phyloP scores from a whole-genome alignment of 2,113 vertebrate species.

The Cinclus mexicanus region DNA sequence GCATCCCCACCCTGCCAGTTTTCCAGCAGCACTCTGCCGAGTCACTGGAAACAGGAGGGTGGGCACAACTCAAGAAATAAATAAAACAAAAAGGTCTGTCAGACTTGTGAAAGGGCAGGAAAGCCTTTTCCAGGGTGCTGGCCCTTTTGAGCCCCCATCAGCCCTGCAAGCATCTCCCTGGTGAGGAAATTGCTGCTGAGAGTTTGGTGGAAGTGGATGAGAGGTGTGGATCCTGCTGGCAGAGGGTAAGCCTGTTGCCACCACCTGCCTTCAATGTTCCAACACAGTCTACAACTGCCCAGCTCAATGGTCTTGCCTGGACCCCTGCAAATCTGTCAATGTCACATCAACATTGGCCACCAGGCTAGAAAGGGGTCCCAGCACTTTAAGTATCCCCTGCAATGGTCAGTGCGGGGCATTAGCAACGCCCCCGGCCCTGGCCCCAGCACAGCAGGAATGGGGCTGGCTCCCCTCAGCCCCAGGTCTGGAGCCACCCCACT shows the following conservation, averaged over 20 bases:
- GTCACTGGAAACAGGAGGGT: background rate
- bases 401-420: rapidly evolving
- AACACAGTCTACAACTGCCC: background rate
- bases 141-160: rapidly evolving
- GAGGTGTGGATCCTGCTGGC: background rate
- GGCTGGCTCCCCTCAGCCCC: background rate
- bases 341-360: rapidly evolving
- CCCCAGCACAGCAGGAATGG: background rate
- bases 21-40: rapidly evolving
- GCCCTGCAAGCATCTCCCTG: rapidly evolving
- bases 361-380: background rate
- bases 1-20: rapidly evolving
- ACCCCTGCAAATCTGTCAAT: background rate
- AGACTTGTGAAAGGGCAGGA: background rate
- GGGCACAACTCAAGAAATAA: background rate
- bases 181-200: background rate
- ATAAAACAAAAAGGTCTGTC: background rate
- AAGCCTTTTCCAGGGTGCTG: background rate
- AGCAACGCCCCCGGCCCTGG: background rate
- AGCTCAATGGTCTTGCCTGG: rapidly evolving
- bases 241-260: background rate
- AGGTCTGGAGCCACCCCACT: background rate
- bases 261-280: rapidly evolving
- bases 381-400: too few species aligned
- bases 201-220: background rate